phyloP scores from a whole-genome alignment of 30 jellyfish, hydroid and myxozoan genomes.

The Aurelia coerulea region DNA sequence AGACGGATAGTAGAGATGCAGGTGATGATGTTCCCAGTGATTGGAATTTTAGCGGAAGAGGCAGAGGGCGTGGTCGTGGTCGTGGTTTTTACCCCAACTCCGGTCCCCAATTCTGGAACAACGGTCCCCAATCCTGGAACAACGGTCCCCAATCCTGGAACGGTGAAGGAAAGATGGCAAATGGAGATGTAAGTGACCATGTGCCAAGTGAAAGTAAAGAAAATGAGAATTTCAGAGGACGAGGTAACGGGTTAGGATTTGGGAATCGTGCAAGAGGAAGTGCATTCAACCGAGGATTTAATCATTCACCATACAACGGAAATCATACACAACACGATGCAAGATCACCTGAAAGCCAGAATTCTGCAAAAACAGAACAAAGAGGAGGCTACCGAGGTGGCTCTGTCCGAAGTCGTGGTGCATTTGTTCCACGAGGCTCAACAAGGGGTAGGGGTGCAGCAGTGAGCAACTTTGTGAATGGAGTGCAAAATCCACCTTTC shows the following conservation, averaged over 20 bases:
- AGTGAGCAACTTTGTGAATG: background rate
- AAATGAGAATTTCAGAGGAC: background rate
- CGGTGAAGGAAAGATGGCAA: background rate
- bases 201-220: background rate
- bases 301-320: background rate
- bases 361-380: background rate
- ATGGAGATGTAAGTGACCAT: background rate
- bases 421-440: background rate
- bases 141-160: background rate
- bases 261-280: background rate
- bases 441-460: constrained; percentile 13
- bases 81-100: background rate
- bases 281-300: background rate
- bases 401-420: background rate
- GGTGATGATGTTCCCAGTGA: background rate
- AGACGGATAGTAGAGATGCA: background rate
- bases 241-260: background rate
- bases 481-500: background rate
- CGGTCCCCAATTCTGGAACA: background rate
- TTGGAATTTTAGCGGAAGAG: constrained; percentile 1
- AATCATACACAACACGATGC: background rate
- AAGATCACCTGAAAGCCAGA: background rate
- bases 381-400: constrained; percentile 5
- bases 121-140: background rate
- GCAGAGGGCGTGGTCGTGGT: constrained; percentile 2